Evolutionary conservation across 1,140 invertebrate species (phyloP).

Genomic region (Pachyrhynchus sulphureomaculatus): DNA sequence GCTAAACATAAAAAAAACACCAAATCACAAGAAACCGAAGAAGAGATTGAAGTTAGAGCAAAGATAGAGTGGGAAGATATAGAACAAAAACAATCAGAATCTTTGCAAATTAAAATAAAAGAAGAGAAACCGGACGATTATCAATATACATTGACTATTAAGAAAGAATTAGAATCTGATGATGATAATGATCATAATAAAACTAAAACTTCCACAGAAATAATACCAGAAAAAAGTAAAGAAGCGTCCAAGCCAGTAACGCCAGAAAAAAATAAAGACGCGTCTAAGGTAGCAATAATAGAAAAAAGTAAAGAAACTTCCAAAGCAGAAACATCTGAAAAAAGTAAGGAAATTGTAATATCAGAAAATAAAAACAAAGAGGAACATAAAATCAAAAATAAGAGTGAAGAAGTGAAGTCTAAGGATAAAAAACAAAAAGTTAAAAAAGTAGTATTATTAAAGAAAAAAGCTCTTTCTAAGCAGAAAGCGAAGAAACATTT

Average conservation of each 20-base stretch:
- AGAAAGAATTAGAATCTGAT: neutral
- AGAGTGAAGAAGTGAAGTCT: slow-evolving; percentile 2
- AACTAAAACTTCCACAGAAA: too few species aligned
- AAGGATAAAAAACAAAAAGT: slow-evolving; percentile 21
- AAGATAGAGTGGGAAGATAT: neutral
- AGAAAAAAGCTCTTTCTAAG: slow-evolving; percentile 29
- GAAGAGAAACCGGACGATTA: slow-evolving; percentile 7
- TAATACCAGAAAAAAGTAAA: too few species aligned
- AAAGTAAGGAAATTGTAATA: neutral
- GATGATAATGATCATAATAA: neutral
- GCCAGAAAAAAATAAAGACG: too few species aligned
- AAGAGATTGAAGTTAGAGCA: neutral
- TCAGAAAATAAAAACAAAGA: neutral
- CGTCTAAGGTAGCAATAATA: neutral
- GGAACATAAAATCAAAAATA: slow-evolving; percentile 8
- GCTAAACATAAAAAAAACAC: neutral
- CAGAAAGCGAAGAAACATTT: slow-evolving; percentile 37
- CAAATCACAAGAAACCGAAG: neutral
- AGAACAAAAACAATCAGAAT: slow-evolving; percentile 3
- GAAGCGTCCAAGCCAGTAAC: too few species aligned
- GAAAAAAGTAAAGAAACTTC: neutral
- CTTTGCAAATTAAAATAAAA: slow-evolving; percentile 3
- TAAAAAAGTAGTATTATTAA: slow-evolving; percentile 41
- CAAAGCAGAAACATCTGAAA: neutral
- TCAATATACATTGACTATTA: neutral